A percentile compares a stretch with the other conserved stretches of the same genome.
Conservation (phyloP, 2,888 invertebrate genomes). For the Drosophila nr. medialis region DNA sequence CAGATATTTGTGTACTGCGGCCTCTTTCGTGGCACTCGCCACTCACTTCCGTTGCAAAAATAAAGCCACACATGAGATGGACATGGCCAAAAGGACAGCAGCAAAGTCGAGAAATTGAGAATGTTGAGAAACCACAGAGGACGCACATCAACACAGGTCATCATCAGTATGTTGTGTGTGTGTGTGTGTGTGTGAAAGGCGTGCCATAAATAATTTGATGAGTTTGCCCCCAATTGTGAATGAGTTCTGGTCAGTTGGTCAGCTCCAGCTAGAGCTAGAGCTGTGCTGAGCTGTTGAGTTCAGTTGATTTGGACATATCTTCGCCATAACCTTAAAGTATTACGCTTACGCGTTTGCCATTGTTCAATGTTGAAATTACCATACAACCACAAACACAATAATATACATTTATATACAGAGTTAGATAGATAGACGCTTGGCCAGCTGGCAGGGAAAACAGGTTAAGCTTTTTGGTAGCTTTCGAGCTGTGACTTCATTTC, state of each 20-base stretch:
- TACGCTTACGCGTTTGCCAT: conserved; percentile 45
- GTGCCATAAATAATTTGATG: conserved; percentile 74
- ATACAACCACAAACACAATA: conserved; percentile 35
- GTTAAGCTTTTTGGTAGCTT: conserved; percentile 70
- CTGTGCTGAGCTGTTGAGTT: conserved; percentile 12
- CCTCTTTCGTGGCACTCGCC: conserved; percentile 43
- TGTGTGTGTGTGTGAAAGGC: conserved; percentile 44
- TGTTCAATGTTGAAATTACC: conserved; percentile 73
- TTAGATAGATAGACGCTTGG: conserved; percentile 38
- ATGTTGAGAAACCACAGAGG: conserved; percentile 64
- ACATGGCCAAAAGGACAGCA: conserved; percentile 38
- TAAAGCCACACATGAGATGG: conserved; percentile 55
- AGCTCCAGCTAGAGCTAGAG: conserved; percentile 19
- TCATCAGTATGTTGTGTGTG: conserved; percentile 18
- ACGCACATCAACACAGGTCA: conserved; percentile 55
- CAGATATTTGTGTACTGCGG: conserved; percentile 31
- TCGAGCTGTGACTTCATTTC: conserved; percentile 74
- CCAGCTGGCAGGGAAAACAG: conserved; percentile 58
- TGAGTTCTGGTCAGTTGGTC: conserved; percentile 69
- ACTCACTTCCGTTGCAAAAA: conserved; percentile 67
- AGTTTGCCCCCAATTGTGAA: conserved; percentile 57
- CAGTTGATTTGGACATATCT: conserved; percentile 52
- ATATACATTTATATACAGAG: conserved; percentile 4
- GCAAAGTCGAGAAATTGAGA: conserved; percentile 38
- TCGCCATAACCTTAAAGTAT: conserved; percentile 66